Conservation (phyloP, 2,113 vertebrate species). For the Petroica traversi region DNA sequence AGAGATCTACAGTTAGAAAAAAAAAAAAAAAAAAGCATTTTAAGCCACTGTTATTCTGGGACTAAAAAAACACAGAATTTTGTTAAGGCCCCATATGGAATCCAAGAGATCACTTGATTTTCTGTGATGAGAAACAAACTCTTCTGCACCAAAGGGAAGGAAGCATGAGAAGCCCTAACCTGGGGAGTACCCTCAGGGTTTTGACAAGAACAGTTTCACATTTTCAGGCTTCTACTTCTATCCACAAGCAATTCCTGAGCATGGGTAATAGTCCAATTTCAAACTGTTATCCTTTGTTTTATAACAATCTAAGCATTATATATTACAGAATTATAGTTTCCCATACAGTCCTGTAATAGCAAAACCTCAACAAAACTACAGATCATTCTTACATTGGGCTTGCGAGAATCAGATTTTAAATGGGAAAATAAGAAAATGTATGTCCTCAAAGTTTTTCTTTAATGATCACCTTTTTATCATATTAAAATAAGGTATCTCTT, state of each 20-base stretch:
- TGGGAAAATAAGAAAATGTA: not conserved
- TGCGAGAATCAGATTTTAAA: not conserved
- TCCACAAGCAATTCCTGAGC: not conserved
- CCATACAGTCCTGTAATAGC: not conserved
- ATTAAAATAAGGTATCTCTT: not conserved
- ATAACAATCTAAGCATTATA: not conserved
- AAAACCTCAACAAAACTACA: not conserved
- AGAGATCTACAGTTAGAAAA: not conserved
- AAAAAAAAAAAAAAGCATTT: not conserved
- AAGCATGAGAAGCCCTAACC: not conserved
- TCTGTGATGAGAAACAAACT: not conserved
- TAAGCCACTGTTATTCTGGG: not conserved
- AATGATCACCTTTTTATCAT: not conserved
- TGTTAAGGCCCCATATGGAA: not conserved
- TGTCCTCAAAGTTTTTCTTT: not conserved
- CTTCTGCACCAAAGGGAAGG: not conserved
- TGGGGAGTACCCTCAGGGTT: not conserved
- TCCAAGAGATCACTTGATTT: not conserved
- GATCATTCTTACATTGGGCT: not conserved
- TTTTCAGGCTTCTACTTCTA: not conserved
- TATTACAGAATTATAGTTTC: not conserved
- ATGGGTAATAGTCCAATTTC: not conserved
- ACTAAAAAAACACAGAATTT: not conserved
- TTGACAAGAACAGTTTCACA: not conserved
- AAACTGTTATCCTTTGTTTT: not conserved